A percentile compares a stretch with the other conserved stretches of the same genome.
These are phyloP conservation scores for Alloscopus bannaensis DNA, from an alignment of 2,888 invertebrate species.

Conservation along the genomic window DNA sequence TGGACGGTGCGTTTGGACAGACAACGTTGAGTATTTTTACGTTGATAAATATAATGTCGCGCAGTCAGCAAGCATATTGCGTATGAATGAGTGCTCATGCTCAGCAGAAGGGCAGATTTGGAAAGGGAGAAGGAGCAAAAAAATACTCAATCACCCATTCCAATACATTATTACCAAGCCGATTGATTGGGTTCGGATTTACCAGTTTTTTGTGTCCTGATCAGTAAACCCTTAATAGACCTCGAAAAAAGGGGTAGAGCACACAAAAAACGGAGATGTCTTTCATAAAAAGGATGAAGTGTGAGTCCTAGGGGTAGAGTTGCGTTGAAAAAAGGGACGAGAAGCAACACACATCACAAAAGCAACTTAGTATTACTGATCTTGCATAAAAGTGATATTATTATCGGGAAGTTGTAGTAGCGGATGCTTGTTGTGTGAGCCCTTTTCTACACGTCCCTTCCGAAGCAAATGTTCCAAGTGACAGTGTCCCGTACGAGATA, in stretches of 20 bases:
- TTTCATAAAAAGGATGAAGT: slow-evolving; percentile 59
- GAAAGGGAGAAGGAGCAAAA: too few relatives aligned
- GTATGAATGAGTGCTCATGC: slow-evolving; percentile 16
- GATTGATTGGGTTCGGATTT: slow-evolving; percentile 63
- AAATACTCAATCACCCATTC: slow-evolving; percentile 63
- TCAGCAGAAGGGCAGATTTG: not conserved
- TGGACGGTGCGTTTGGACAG: slow-evolving; percentile 36
- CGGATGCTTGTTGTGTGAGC: slow-evolving; percentile 16
- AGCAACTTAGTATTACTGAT: slow-evolving; percentile 6
- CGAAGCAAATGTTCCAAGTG: slow-evolving; percentile 35
- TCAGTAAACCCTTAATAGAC: slow-evolving; percentile 68
- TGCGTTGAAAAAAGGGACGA: slow-evolving; percentile 46
- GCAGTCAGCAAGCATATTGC: slow-evolving; percentile 55
- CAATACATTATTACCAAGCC: slow-evolving; percentile 61
- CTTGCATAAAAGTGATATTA: slow-evolving; percentile 47
- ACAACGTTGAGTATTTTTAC: not conserved
- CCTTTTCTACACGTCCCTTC: slow-evolving; percentile 28
- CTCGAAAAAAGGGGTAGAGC: slow-evolving; percentile 62
- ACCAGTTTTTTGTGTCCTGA: slow-evolving; percentile 59
- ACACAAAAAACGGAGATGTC: slow-evolving; percentile 42
- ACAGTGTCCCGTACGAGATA: slow-evolving; percentile 34
- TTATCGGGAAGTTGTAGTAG: slow-evolving; percentile 12
- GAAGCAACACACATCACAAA: slow-evolving; percentile 43
- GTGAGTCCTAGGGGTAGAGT: slow-evolving; percentile 56
- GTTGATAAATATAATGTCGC: slow-evolving; percentile 4